These are phyloP conservation scores for Tamias sibiricus DNA, from an alignment of 2,113 vertebrate genomes.

Conservation along the genomic window DNA sequence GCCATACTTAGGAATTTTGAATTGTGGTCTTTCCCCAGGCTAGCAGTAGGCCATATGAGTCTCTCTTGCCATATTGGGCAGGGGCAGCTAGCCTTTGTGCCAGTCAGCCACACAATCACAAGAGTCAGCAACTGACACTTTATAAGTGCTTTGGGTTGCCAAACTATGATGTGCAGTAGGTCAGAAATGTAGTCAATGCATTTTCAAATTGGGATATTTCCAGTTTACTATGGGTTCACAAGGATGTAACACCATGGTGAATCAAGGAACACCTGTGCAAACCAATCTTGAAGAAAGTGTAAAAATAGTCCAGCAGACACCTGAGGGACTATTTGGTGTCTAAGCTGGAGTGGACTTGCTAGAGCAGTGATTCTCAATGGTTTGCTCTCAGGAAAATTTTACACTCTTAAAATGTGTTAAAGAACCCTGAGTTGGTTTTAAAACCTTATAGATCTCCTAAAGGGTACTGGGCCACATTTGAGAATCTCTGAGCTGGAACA, in stretches of 20 bases:
- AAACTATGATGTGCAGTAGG: not conserved
- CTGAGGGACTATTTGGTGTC: not conserved
- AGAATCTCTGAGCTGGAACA: not conserved
- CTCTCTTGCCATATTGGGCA: not conserved
- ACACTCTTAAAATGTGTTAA: not conserved
- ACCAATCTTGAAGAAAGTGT: not conserved
- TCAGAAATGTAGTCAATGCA: not conserved
- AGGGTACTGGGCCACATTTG: not conserved
- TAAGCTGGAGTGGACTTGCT: not conserved
- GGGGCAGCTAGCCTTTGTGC: not conserved
- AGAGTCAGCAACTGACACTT: not conserved
- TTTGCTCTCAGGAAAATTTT: not conserved
- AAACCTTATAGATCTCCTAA: not conserved
- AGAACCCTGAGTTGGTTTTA: not conserved
- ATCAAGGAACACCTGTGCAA: not conserved
- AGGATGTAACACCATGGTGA: not conserved
- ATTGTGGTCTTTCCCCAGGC: not conserved
- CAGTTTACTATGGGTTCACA: not conserved
- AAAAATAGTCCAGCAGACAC: not conserved
- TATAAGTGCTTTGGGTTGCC: not conserved
- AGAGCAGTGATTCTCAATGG: not conserved
- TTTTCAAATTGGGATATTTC: not conserved
- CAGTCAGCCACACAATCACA: not conserved
- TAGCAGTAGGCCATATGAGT: not conserved
- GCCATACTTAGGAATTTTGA: not conserved